Evolutionary conservation across 1,140 invertebrate species (phyloP).

Genomic region (Cyclargus thomasi): DNA sequence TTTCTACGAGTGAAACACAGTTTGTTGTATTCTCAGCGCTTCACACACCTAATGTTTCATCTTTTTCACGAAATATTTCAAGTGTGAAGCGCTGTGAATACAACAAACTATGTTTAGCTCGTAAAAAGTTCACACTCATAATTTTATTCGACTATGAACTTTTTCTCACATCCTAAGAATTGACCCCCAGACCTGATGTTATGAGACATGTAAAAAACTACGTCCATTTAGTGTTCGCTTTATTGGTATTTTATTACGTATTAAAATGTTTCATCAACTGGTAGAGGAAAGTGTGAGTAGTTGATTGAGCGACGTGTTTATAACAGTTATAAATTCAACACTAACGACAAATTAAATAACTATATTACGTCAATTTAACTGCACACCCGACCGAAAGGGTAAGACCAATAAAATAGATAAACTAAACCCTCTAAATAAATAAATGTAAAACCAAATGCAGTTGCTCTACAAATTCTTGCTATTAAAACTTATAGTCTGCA

Average conservation of each 20-base stretch:
- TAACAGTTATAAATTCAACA: conserved; percentile 17
- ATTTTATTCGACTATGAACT: no score
- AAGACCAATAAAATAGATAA: background rate
- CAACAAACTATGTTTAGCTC: no score
- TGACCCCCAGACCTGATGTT: no score
- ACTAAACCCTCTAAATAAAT: background rate
- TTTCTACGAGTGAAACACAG: no score
- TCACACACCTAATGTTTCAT: no score
- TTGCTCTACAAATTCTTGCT: no score
- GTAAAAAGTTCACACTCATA: no score
- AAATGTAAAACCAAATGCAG: background rate
- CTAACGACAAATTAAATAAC: conserved; percentile 8
- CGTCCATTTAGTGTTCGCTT: background rate
- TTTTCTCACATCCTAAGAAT: no score
- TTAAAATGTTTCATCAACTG: conserved; percentile 11
- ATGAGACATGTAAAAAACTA: background rate
- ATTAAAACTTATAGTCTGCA: no score
- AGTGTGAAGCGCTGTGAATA: no score
- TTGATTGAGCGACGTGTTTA: conserved; percentile 18
- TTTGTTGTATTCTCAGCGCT: no score
- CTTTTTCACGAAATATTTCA: no score
- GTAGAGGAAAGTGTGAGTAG: conserved; percentile 9
- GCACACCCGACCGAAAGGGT: background rate
- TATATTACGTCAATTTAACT: background rate
- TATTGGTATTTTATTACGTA: conserved; percentile 12